Evolutionary conservation across 2,113 vertebrate species (phyloP).

Genomic region (Vulpes lagopus): DNA sequence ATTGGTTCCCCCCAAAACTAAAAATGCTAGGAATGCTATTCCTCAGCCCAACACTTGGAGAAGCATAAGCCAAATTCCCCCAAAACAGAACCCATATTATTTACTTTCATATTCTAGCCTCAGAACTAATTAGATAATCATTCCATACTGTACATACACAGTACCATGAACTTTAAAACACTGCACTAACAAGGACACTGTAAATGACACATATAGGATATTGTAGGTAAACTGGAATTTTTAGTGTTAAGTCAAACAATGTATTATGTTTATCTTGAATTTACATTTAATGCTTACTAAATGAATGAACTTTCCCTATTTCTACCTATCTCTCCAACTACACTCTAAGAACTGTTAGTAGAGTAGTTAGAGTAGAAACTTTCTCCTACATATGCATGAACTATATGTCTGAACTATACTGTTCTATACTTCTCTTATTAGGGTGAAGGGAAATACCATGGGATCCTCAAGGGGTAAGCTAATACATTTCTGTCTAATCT

Average conservation of each 20-base stretch:
- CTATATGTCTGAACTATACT: neutral
- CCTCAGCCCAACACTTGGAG: neutral
- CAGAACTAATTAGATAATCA: neutral
- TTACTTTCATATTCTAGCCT: neutral
- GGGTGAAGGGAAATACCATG: neutral
- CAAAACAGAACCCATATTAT: neutral
- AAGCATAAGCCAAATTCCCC: neutral
- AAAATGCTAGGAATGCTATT: neutral
- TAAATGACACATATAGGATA: neutral
- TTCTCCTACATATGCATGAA: neutral
- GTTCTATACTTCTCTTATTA: neutral
- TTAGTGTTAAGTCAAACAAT: constrained; percentile 17
- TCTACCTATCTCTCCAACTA: neutral
- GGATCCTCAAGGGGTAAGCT: neutral
- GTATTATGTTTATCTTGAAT: neutral
- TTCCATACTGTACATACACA: neutral
- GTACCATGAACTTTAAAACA: neutral
- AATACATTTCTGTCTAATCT: neutral
- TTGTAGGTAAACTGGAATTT: neutral
- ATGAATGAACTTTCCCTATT: constrained; percentile 26
- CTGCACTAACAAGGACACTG: neutral
- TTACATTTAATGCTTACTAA: constrained; percentile 34
- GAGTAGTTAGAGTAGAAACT: neutral
- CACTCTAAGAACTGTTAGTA: neutral
- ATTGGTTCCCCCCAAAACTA: neutral